Percentiles rank a stretch among this genome's conserved stretches.
phyloP scores from a whole-genome alignment of 2,888 invertebrate genomes.

The Dolomedes plantarius region DNA sequence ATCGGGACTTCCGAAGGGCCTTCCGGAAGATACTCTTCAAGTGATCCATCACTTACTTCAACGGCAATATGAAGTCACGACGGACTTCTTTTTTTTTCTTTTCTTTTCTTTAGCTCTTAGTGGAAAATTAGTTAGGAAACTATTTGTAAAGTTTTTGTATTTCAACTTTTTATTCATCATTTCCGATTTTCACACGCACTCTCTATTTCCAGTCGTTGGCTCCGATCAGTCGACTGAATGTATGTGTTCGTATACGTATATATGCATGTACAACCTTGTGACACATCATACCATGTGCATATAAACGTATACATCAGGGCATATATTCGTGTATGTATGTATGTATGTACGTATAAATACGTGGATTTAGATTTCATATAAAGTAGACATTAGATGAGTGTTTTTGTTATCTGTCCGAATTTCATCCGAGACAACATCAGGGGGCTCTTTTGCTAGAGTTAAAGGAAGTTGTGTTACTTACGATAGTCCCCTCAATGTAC shows the following conservation, averaged over 20 bases:
- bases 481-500: too few species aligned
- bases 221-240: background rate
- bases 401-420: too few species aligned
- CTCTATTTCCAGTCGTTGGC: background rate
- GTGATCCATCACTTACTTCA: too few species aligned
- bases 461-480: too few species aligned
- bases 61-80: too few species aligned
- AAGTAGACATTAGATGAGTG: background rate
- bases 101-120: too few species aligned
- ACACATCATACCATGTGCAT: too few species aligned
- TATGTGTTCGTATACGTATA: background rate
- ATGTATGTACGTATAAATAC: background rate
- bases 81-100: too few species aligned
- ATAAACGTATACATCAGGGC: background rate
- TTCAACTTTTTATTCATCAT: background rate
- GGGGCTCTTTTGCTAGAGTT: too few species aligned
- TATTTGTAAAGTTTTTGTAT: background rate
- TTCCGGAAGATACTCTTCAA: slow-evolving; percentile 95
- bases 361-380: too few species aligned
- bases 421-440: too few species aligned
- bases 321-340: background rate
- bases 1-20: slow-evolving; percentile 96
- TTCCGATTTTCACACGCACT: background rate
- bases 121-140: background rate
- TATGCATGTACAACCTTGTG: background rate